These are phyloP conservation scores for Drosophila dunni DNA, from an alignment of 1,140 invertebrate genomes.

Conservation along the genomic window DNA sequence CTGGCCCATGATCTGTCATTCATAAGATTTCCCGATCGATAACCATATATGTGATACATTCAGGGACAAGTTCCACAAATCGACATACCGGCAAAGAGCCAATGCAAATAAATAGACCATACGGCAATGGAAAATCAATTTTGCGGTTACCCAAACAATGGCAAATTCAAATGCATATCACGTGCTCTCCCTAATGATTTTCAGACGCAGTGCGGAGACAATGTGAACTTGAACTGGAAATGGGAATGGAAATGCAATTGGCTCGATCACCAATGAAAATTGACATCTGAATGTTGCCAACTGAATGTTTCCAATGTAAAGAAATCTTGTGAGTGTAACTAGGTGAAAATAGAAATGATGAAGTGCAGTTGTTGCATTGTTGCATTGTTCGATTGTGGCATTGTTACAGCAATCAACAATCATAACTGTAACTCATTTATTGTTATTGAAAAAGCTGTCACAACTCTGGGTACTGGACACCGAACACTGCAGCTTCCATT, in stretches of 20 bases:
- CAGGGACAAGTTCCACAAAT: slow-evolving; percentile 44
- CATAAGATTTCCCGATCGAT: slow-evolving; percentile 33
- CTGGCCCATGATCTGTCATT: slow-evolving; percentile 17
- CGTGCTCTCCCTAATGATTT: slow-evolving; percentile 49
- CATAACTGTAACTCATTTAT: slow-evolving; percentile 32
- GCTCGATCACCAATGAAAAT: slow-evolving; percentile 36
- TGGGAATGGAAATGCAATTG: slow-evolving; percentile 18
- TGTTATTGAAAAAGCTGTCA: slow-evolving; percentile 31
- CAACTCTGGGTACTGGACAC: slow-evolving; percentile 2
- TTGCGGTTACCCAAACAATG: slow-evolving; percentile 44
- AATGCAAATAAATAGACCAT: slow-evolving; percentile 64
- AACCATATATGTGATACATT: slow-evolving; percentile 23
- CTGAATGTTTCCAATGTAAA: slow-evolving; percentile 11
- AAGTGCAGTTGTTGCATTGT: slow-evolving; percentile 1
- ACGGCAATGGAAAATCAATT: slow-evolving; percentile 43
- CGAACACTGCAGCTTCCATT: slow-evolving; percentile 10
- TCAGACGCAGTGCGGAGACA: slow-evolving; percentile 8
- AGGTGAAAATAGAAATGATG: slow-evolving; percentile 52
- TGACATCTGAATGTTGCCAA: slow-evolving; percentile 50
- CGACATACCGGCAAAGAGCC: slow-evolving; percentile 48
- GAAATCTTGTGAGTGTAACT: slow-evolving; percentile 38
- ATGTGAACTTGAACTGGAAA: slow-evolving; percentile 65
- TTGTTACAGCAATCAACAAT: slow-evolving; percentile 10
- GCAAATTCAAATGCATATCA: slow-evolving; percentile 62
- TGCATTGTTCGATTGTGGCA: slow-evolving; percentile 1